Evolutionary conservation across 2,797 vertebrate genomes (phyloP), one percentile per base, ranked within the genome.

Genomic region (Astyanax mexicanus): DNA sequence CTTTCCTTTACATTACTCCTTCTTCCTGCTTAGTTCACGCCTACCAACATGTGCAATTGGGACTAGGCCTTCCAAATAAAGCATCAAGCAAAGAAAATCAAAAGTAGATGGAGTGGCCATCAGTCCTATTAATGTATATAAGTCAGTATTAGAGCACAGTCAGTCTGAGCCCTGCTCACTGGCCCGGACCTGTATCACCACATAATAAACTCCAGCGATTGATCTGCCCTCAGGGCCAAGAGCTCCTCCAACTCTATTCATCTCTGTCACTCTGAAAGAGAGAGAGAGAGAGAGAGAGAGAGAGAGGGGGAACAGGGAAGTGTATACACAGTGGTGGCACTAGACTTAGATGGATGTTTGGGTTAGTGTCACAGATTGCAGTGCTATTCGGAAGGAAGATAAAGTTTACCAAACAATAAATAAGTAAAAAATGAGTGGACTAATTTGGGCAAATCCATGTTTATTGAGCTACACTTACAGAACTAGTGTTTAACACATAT

Each of bases 201-300:
- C 84, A 89, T 90, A 90, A 93, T 92, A 91, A 91, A 92, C 89
- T 90, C 87, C 68, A 75, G 75, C 66, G 82, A 93, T 92, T 89
- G 92, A 92, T 92, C 88, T 78, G 65, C 69, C 83, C 81, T 72
- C 71, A 80, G 84, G 73, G 88, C 88, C 88, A 88, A 84, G 74
- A 79, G 84, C 88, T 89, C 82, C 72, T 84, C 78, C 70, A 77
- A 81, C 70, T 25, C 84, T 84, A 90, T 92, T 89, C 74, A 80
- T 92, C 88, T 88, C 81, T 77, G 87, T 88, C 80, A 80, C 55
- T 62, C 47, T 51, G 35, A 72, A 72, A 8, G 21, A 52, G 66
- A 38, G 38, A 69, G 47, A 66, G 51, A 68, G 60, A 29, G 44
- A n/a, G 57, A 8, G 21, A 52, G 66, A 38, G 38, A 69, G 47